Base-by-base conservation (phyloP, 1,140 invertebrate species). In the Zaprionus ornatus region DNA sequence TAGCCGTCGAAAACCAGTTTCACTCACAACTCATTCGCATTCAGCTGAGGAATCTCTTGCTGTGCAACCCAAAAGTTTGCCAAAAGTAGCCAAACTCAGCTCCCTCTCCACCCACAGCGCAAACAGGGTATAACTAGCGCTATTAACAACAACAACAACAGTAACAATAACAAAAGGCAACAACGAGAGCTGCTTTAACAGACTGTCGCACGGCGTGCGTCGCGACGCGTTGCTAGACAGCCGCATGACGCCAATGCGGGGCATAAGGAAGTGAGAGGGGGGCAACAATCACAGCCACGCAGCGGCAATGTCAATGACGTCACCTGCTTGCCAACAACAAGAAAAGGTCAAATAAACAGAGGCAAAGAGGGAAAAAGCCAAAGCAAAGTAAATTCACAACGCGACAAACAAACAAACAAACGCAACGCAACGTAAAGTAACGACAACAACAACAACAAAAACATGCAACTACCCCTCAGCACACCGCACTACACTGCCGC, bases 141-240 rank as follows among this genome's bases (percentile, higher is more conserved):
- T 29, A 40, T 25, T 50, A 50, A 15, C 37, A 27, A 62, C 9
- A 57, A 60, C n/a, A 29, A 42, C 37, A 27, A 62, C 9, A 57
- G 55, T 13, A 29, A 42, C 19, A 57, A 32, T 32, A 32, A 32
- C 29, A 32, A 32, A 32, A 9, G 29, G 15, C 15, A 12, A 56
- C 15, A 50, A 50, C 55, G 52, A 3, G 7, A 29, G 10, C 9
- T 32, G 13, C 27, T 4, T 23, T 50, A 13, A 50, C 45, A 21
- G 19, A 10, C 4, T 13, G 10, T 13, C 19, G 19, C 45, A 50
- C 61, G 37, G 60, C 56, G 62, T 56, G 74, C 29, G 35, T 66
- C 54, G 56, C 65, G 62, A 50, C 45, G 45, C 48, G 74, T 76
- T 45, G 74, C 74, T 73, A 72, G 74, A 76, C 74, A 76, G 68